Evolutionary conservation across 2,797 vertebrate genomes (phyloP).

Genomic region (Bovichtus variegatus): DNA sequence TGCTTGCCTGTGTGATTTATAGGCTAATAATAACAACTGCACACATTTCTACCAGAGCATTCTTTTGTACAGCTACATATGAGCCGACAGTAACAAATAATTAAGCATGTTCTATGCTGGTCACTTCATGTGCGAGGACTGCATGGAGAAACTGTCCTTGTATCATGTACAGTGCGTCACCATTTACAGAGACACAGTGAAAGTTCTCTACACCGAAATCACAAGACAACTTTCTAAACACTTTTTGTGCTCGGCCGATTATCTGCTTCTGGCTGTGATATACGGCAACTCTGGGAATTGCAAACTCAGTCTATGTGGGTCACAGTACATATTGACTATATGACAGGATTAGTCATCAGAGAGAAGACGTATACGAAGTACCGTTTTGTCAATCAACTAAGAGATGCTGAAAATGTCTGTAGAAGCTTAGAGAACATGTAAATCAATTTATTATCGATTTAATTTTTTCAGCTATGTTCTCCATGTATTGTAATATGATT

Average conservation of each 20-base stretch:
- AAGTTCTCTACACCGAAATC: not conserved
- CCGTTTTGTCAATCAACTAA: not conserved
- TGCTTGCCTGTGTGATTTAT: too few species aligned
- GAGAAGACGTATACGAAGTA: not conserved
- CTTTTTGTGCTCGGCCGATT: not conserved
- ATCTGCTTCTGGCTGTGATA: not conserved
- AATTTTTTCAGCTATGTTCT: not conserved
- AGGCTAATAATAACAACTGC: not conserved
- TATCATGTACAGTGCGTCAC: not conserved
- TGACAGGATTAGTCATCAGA: not conserved
- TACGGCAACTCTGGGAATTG: not conserved
- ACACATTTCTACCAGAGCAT: slow-evolving; percentile 1
- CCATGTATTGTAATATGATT: not conserved
- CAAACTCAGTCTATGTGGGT: not conserved
- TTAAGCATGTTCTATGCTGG: not conserved
- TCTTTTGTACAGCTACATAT: not conserved
- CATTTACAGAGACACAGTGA: not conserved
- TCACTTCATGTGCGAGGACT: not conserved
- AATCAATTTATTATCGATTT: not conserved
- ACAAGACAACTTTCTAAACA: slow-evolving; percentile 9
- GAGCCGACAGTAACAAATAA: not conserved
- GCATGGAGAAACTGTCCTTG: slow-evolving; percentile 4
- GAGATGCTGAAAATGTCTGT: not conserved
- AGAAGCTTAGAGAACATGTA: not conserved
- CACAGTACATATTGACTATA: not conserved